A percentile compares a stretch with the other conserved stretches of the same genome.
These are phyloP conservation scores for Anguilla marmorata DNA, from an alignment of 2,797 vertebrate species.

Conservation along the genomic window DNA sequence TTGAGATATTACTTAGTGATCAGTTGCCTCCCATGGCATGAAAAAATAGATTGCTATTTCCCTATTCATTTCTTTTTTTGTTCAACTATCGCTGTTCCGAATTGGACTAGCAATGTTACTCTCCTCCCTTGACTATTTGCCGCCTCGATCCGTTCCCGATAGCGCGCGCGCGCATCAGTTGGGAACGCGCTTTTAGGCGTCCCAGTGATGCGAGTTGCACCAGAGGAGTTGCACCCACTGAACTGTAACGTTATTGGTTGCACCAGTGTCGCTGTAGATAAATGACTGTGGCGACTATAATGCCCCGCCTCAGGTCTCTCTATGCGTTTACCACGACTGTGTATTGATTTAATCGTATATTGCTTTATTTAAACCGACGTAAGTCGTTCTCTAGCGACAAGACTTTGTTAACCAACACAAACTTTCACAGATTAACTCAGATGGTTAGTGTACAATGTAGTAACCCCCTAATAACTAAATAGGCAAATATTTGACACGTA, in stretches of 20 bases:
- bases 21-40: conserved; percentile 28
- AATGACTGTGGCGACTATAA: neutral
- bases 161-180: conserved; percentile 55
- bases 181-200: conserved; percentile 42
- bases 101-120: neutral
- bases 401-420: neutral
- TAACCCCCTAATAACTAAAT: neutral
- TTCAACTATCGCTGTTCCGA: neutral
- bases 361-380: neutral
- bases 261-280: neutral
- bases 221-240: neutral
- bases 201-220: neutral
- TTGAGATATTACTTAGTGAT: neutral
- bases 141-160: conserved; percentile 52
- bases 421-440: neutral
- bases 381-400: neutral
- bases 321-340: neutral
- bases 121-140: conserved; percentile 58
- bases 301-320: neutral
- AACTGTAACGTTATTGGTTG: no score
- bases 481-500: neutral
- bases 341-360: neutral
- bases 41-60: neutral
- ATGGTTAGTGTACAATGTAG: neutral
- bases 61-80: conserved; percentile 1